Conservation (phyloP, 2,113 vertebrate species). For the Diadophis punctatus region DNA sequence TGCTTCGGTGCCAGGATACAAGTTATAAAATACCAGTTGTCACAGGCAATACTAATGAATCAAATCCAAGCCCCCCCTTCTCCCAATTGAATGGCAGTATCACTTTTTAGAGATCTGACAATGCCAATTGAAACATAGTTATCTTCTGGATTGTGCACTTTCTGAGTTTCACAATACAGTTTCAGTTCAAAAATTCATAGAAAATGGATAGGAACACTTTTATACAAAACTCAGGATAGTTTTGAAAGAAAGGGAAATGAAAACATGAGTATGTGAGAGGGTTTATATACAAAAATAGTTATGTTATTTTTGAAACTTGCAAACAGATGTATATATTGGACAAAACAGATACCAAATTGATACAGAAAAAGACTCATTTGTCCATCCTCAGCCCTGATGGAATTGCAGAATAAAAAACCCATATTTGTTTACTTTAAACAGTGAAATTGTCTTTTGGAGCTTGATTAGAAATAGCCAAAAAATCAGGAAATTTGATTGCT, state of each 20-base stretch:
- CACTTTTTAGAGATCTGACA: no score
- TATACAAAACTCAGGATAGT: neutral
- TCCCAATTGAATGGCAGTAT: no score
- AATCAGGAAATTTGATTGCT: neutral
- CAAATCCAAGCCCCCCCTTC: no score
- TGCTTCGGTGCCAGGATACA: no score
- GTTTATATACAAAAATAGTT: neutral
- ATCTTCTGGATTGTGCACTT: neutral
- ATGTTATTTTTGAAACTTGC: neutral
- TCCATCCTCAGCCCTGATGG: neutral
- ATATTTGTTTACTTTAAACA: rapidly evolving
- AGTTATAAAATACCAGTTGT: no score
- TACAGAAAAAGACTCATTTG: neutral
- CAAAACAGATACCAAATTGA: neutral
- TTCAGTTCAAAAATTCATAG: neutral
- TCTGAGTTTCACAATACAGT: neutral
- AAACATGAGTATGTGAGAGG: neutral
- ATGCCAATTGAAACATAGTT: neutral
- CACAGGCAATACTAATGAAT: no score
- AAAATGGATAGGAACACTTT: neutral
- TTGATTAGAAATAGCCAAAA: conserved; percentile 22
- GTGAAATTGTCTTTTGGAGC: neutral
- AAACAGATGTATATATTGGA: neutral
- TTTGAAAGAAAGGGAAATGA: neutral
- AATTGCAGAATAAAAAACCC: neutral